Evolutionary conservation across 1,140 invertebrate species (phyloP).

Genomic region (Dufourea novaeangliae): DNA sequence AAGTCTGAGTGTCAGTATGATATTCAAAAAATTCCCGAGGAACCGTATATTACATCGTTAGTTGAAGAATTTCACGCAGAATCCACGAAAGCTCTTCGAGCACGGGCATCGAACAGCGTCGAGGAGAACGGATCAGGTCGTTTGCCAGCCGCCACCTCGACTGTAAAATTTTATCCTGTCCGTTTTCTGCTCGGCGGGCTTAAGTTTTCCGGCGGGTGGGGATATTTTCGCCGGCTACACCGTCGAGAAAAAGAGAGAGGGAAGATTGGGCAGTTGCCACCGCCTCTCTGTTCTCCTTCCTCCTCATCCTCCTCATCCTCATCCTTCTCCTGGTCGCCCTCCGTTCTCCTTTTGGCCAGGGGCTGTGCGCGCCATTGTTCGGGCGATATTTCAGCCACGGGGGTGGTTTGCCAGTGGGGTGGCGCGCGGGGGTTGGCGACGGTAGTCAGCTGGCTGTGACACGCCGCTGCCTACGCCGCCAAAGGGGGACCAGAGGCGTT

Average conservation of each 20-base stretch:
- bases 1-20: too few relatives aligned
- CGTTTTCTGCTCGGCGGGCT: constrained; percentile 39
- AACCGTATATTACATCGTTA: background rate
- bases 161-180: constrained; percentile 70
- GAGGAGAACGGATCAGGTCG: constrained; percentile 6
- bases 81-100: background rate
- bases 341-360: constrained; percentile 50
- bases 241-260: constrained; percentile 29
- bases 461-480: constrained; percentile 78
- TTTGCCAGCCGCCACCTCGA: constrained; percentile 56
- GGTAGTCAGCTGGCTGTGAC: constrained; percentile 81
- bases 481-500: constrained; percentile 79
- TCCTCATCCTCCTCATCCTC: constrained; percentile 26
- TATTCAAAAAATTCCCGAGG: too few relatives aligned
- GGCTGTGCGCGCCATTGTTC: constrained; percentile 78
- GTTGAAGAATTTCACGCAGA: background rate
- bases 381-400: constrained; percentile 79
- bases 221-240: constrained; percentile 67
- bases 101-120: background rate
- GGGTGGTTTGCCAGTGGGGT: constrained; percentile 66
- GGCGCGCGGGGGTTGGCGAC: constrained; percentile 58
- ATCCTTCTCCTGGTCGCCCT: constrained; percentile 22
- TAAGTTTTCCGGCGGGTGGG: constrained; percentile 68
- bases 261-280: constrained; percentile 63
- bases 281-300: constrained; percentile 35